These are phyloP conservation scores for Oncorhynchus nerka DNA, from an alignment of 2,113 vertebrate species.

Conservation along the genomic window DNA sequence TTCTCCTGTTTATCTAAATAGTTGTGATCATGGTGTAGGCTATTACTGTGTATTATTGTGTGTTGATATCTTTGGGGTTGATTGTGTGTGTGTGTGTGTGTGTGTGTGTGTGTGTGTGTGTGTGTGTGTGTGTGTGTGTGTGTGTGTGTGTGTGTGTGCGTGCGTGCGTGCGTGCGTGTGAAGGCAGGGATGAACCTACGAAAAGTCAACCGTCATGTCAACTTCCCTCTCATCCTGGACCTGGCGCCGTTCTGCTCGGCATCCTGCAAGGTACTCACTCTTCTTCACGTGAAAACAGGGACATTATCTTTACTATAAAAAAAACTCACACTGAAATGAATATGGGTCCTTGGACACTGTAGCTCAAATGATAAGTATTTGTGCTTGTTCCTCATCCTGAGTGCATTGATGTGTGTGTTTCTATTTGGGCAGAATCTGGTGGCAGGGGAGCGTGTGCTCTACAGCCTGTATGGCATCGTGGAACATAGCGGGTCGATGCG, in stretches of 20 bases:
- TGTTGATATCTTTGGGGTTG: background rate
- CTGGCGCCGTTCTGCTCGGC: slow-evolving; percentile 93
- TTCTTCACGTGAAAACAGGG: no score
- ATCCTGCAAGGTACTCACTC: slow-evolving; percentile 84
- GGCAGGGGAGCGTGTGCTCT: slow-evolving; percentile 82
- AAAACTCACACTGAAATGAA: background rate
- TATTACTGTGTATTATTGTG: background rate
- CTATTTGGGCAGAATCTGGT: slow-evolving; percentile 76
- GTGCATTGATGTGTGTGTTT: background rate
- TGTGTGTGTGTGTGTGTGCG: no score
- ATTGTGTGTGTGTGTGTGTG: slow-evolving; percentile 6
- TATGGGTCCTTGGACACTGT: no score
- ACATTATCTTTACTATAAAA: background rate
- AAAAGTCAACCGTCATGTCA: slow-evolving; percentile 96
- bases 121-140: no score
- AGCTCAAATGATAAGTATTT: no score
- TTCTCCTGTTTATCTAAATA: no score
- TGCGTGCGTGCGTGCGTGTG: slow-evolving; percentile 15
- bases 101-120: slow-evolving; percentile 23
- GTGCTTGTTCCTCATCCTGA: background rate
- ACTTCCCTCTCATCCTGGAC: slow-evolving; percentile 90
- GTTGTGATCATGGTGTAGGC: no score
- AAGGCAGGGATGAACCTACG: slow-evolving; percentile 93
- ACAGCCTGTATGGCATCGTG: slow-evolving; percentile 93
- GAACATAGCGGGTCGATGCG: slow-evolving; percentile 96